Percentiles rank a stretch among this genome's conserved stretches.
Conservation (phyloP, 2,797 vertebrate genomes). For the Gambusia yucatana region DNA sequence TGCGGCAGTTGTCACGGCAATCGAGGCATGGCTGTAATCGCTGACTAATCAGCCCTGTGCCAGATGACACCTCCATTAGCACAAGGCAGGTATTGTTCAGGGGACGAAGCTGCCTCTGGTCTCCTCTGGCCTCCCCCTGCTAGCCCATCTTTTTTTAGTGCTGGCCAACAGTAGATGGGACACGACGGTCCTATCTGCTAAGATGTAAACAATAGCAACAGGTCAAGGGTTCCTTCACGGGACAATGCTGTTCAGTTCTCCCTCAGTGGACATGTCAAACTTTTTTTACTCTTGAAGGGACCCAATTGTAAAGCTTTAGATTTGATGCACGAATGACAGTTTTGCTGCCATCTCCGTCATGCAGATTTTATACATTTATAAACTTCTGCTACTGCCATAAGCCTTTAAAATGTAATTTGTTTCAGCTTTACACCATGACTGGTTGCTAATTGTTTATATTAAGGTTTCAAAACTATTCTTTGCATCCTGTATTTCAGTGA, state of each 20-base stretch:
- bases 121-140: slow-evolving; percentile 52
- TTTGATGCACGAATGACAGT: neutral
- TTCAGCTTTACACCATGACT: neutral
- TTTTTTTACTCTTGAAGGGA: slow-evolving; percentile 28
- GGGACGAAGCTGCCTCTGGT: slow-evolving; percentile 62
- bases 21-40: slow-evolving; percentile 84
- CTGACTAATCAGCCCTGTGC: slow-evolving; percentile 85
- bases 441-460: neutral
- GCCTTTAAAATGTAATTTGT: neutral
- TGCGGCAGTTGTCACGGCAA: slow-evolving; percentile 83
- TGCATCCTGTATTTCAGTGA: neutral
- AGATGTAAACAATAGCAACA: slow-evolving; percentile 61
- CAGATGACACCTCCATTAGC: slow-evolving; percentile 81
- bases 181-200: slow-evolving; percentile 69
- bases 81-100: slow-evolving; percentile 82
- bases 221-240: slow-evolving; percentile 64
- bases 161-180: slow-evolving; percentile 45
- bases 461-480: neutral
- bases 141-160: slow-evolving; percentile 60
- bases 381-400: neutral
- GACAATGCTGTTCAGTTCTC: slow-evolving; percentile 48
- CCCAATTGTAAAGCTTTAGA: slow-evolving; percentile 34
- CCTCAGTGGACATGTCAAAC: slow-evolving; percentile 46
- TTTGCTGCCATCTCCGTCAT: neutral
- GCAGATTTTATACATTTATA: neutral